Base-by-base conservation (phyloP, 2,797 vertebrate genomes). In the Lycodopsis pacificus region DNA sequence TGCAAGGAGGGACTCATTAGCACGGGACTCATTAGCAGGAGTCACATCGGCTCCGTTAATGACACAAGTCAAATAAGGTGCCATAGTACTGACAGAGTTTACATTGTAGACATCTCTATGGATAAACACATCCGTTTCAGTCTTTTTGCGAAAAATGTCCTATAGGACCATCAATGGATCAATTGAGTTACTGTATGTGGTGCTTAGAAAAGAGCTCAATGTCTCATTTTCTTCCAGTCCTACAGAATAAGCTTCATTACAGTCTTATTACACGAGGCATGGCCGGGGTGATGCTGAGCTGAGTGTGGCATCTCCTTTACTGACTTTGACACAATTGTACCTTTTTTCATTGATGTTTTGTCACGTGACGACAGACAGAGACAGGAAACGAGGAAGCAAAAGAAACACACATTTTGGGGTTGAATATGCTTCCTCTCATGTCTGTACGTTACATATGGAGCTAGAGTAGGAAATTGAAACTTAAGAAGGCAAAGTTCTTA, bases 1-100 rank as follows among this genome's bases (percentile, higher is more conserved):
- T 22, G 19, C 8, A 53, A 68, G 25, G 57, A 51, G 49, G 64
- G 74, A 71, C 44, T 88, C 34, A 44, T 86, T 85, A 86, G 62
- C 68, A 66, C 54, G 49, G 64, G 74, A 71, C 44, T 88, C 34
- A 44, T 86, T 85, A 86, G 62, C 68, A 66, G 54, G 46, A 65
- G 70, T 71, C 46, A 71, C 56, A 66, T 10, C 7, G 19, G 62
- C 22, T 76, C 46, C 2, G 48, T 62, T 71, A 73, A 70, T 73
- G 76, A 80, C 62, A 80, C 54, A 36, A 67, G 15, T 64, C 68
- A 65, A 67, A 81, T 44, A 38, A 5, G n/a, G 15, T 58, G 42
- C 9, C 59, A 34, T 22, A 46, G 12, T 49, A 56, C 77, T 34
- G 5, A 54, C 40, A 19, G 3, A 61, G 22, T 25, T 34, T 44